phyloP scores from a whole-genome alignment of 2,113 vertebrate genomes.

The Nesogale talazaci region DNA sequence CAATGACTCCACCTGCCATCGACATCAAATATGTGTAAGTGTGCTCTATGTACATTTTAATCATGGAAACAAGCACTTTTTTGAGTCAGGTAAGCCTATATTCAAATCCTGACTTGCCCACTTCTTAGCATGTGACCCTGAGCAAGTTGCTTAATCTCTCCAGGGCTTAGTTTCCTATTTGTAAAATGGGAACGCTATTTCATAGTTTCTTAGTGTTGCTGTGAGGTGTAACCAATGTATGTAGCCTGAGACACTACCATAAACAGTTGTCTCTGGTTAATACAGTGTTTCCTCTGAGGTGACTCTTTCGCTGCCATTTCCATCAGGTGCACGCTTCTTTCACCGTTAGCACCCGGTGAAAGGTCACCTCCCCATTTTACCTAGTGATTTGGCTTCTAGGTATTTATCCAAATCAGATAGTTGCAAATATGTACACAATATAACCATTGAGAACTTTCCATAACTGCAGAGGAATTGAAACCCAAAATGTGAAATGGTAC shows the following conservation, averaged over 20 bases:
- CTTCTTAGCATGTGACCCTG: neutral
- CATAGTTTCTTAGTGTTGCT: neutral
- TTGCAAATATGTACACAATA: too few relatives aligned
- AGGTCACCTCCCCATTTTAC: too few relatives aligned
- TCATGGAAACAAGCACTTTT: neutral
- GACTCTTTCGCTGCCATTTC: neutral
- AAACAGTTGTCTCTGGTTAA: neutral
- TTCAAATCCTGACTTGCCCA: slow-evolving; percentile 19
- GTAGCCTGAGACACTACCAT: neutral
- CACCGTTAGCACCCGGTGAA: too few relatives aligned
- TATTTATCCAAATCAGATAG: too few relatives aligned
- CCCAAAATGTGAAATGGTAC: too few relatives aligned
- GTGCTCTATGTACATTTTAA: neutral
- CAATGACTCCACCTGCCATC: neutral
- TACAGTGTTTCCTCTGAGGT: neutral
- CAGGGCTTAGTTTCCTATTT: neutral
- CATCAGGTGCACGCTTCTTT: too few relatives aligned
- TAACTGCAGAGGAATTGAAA: too few relatives aligned
- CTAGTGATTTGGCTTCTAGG: too few relatives aligned
- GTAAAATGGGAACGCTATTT: neutral
- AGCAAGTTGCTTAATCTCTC: too few relatives aligned
- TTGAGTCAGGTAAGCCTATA: neutral
- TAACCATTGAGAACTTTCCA: too few relatives aligned
- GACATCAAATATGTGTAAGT: neutral
- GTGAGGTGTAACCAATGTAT: neutral